Evolutionary conservation across 2,888 invertebrate species (phyloP), one percentile per base, ranked within the genome.

Genomic region (Protodeltote pygarga): DNA sequence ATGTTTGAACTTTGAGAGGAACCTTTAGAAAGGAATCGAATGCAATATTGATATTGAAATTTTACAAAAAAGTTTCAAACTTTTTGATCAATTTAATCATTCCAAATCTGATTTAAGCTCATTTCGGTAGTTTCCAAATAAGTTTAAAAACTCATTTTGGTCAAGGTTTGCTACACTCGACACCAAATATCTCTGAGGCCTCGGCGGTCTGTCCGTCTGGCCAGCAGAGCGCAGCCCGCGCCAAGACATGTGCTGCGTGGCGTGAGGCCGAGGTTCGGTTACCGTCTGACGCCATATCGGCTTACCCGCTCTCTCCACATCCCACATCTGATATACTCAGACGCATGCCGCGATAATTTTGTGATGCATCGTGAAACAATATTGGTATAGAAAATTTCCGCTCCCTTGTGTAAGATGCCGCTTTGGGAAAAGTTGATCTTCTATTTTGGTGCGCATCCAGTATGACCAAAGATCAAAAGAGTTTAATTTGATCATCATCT

Each of bases 201-300:
- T 57, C 57, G 79, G 76, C 77, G 75, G 81, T 71, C 77, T 53
- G 79, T 77, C 71, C 57, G 71, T 75, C 76, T 80, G 84, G 65
- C 76, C 85, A 85, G 65, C 75, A 76, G 83, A 86, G 84, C 87
- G 82, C 52, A 67, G 71, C 68, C 58, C 65, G 66, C 75, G 73
- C 57, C 64, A 53, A 69, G 87, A 85, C 84, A 81, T 81, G 83
- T 76, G 81, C 79, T 73, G 66, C 47, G 57, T 67, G 67, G 72
- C 75, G 73, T 77, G 66, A 69, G 70, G 47, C 63, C 63, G 45
- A 52, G 73, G 76, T 81, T 81, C 82, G 84, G 83, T 85, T 81
- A 81, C 88, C 85, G 83, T 55, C 86, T 87, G 87, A 85, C 80
- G 79, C 80, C 78, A 48, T 69, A 80, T 82, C 78, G 25, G 24